These are phyloP conservation scores for Stegophylla sp. DNA, from an alignment of 2,888 invertebrate species.

Conservation along the genomic window DNA sequence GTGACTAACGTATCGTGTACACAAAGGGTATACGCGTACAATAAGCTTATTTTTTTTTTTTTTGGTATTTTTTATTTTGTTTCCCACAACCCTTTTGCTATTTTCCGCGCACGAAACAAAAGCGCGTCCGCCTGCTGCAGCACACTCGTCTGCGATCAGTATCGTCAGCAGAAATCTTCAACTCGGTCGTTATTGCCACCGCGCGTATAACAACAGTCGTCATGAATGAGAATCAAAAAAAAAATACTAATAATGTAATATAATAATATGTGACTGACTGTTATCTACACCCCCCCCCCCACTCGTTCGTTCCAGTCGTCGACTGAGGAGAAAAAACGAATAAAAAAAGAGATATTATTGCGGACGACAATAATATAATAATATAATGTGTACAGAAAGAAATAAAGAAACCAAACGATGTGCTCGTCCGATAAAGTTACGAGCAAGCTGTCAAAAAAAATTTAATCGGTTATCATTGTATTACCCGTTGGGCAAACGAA, in stretches of 20 bases:
- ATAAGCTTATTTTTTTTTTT: constrained; percentile 21
- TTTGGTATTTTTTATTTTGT: constrained; percentile 3
- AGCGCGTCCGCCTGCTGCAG: neutral
- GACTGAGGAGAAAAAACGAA: neutral
- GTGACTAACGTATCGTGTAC: too few species aligned
- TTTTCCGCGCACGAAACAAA: constrained; percentile 26
- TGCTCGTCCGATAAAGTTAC: constrained; percentile 29
- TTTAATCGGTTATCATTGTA: constrained; percentile 28
- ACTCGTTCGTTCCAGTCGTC: too few species aligned
- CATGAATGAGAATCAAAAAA: constrained; percentile 4
- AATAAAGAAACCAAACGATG: constrained; percentile 7
- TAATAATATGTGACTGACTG: neutral
- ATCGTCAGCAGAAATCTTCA: constrained; percentile 35
- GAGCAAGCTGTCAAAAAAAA: constrained; percentile 7
- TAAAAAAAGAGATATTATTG: constrained; percentile 31
- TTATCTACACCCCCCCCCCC: neutral
- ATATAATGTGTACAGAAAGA: neutral
- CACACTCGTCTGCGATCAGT: neutral
- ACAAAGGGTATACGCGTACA: neutral
- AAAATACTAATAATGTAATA: constrained; percentile 15
- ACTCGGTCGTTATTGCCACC: neutral
- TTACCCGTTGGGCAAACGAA: constrained; percentile 19
- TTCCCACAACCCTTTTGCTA: constrained; percentile 47
- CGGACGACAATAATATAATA: neutral
- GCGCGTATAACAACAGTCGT: too few species aligned